phyloP scores from a whole-genome alignment of 2,797 vertebrate species.

The Sebastes cheni region DNA sequence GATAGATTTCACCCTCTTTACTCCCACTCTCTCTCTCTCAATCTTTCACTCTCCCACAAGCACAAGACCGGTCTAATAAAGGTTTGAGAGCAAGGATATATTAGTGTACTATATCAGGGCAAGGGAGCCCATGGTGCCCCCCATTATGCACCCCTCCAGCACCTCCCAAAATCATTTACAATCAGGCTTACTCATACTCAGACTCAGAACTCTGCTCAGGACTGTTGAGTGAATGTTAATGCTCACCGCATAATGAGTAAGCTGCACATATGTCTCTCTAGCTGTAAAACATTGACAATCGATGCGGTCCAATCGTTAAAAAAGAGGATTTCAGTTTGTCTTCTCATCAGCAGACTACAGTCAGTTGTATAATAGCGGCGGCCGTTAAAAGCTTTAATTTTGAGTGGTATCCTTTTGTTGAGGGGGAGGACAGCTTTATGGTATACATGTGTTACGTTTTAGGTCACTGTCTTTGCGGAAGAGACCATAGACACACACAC shows the following conservation, averaged over 20 bases:
- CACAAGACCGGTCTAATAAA: not conserved
- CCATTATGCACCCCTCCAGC: not conserved
- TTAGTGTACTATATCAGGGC: not conserved
- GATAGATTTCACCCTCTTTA: conserved; percentile 1
- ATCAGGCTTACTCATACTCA: not conserved
- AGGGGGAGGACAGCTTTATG: conserved; percentile 16
- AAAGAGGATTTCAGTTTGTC: conserved; percentile 31
- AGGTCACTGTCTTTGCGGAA: not conserved
- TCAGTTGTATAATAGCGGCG: not conserved
- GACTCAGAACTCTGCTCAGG: not conserved
- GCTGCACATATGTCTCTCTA: conserved; percentile 17
- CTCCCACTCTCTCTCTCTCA: not conserved
- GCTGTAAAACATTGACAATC: conserved; percentile 50
- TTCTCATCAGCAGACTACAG: conserved; percentile 38
- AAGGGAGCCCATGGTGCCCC: not conserved
- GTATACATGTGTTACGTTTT: not conserved
- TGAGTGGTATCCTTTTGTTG: not conserved
- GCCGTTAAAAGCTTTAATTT: conserved; percentile 13
- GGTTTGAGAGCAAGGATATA: not conserved
- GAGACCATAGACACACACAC: not conserved
- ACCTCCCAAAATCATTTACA: not conserved
- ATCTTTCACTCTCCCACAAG: not conserved
- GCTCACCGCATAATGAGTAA: conserved; percentile 3
- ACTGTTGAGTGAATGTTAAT: conserved; percentile 24
- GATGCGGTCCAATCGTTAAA: conserved; percentile 23